These are phyloP conservation scores for Diplazon laetatorius DNA, from an alignment of 2,888 invertebrate species.

Conservation along the genomic window DNA sequence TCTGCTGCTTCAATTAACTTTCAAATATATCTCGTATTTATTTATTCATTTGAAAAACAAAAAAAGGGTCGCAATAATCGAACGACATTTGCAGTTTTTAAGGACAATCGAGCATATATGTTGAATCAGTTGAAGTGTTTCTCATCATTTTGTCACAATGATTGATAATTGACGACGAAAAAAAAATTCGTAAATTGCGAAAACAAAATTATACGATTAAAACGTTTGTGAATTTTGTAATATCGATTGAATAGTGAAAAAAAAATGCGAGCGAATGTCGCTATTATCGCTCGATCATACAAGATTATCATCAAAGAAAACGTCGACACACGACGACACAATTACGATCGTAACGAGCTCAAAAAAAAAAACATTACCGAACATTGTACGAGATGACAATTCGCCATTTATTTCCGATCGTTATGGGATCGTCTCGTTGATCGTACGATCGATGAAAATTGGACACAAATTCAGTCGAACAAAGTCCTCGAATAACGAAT, in stretches of 20 bases:
- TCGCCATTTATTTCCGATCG: slow-evolving; percentile 34
- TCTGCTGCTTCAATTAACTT: slow-evolving; percentile 56
- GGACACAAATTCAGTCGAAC: slow-evolving; percentile 21
- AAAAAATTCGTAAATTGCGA: slow-evolving; percentile 20
- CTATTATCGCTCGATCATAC: slow-evolving; percentile 45
- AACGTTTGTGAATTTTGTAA: slow-evolving; percentile 34
- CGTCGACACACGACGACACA: slow-evolving; percentile 51
- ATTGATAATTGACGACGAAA: slow-evolving; percentile 5
- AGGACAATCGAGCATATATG: slow-evolving; percentile 28
- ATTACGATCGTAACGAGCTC: slow-evolving; percentile 34
- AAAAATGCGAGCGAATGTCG: slow-evolving; percentile 33
- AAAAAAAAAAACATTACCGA: slow-evolving; percentile 50
- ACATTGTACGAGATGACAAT: slow-evolving; percentile 54
- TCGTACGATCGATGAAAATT: slow-evolving; percentile 3
- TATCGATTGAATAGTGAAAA: slow-evolving; percentile 28
- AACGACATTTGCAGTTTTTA: slow-evolving; percentile 19
- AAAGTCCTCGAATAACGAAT: slow-evolving; percentile 47
- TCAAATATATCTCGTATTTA: slow-evolving; percentile 36
- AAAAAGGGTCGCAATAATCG: slow-evolving; percentile 48
- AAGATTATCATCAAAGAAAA: too few relatives aligned
- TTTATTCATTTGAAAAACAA: slow-evolving; percentile 14
- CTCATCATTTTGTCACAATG: slow-evolving; percentile 10
- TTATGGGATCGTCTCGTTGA: slow-evolving; percentile 18
- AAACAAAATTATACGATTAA: slow-evolving; percentile 31
- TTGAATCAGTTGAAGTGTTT: slow-evolving; percentile 18